A percentile compares a stretch with the other conserved stretches of the same genome.
Evolutionary conservation across 2,113 vertebrate genomes (phyloP).

Genomic region (Ophthalmolycus amberensis): DNA sequence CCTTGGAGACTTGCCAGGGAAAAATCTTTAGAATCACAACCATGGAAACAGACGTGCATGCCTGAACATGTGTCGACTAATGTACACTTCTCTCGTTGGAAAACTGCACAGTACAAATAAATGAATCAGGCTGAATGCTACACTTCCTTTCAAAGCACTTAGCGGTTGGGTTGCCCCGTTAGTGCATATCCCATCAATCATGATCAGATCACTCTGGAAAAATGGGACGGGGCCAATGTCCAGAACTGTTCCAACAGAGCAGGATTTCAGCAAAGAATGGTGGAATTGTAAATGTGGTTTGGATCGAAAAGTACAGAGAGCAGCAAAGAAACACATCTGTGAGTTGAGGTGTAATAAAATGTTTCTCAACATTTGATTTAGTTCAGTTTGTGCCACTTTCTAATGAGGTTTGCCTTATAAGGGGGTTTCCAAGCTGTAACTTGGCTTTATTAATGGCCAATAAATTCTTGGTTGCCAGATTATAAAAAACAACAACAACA

Average conservation of each 20-base stretch:
- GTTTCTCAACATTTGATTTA: background rate
- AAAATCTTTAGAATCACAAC: conserved; percentile 47
- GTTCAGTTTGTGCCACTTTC: background rate
- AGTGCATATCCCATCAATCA: conserved; percentile 70
- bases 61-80: conserved; percentile 44
- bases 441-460: background rate
- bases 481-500: background rate
- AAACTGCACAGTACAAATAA: conserved; percentile 60
- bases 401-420: background rate
- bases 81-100: conserved; percentile 38
- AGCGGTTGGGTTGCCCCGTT: conserved; percentile 55
- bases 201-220: conserved; percentile 64
- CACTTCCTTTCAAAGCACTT: conserved; percentile 54
- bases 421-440: background rate
- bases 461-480: background rate
- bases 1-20: conserved; percentile 37
- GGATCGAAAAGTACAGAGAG: conserved; percentile 34
- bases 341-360: background rate
- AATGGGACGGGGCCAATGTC: conserved; percentile 36
- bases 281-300: conserved; percentile 49
- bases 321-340: conserved; percentile 4
- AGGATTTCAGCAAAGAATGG: conserved; percentile 31
- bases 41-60: conserved; percentile 63
- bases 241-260: conserved; percentile 45
- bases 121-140: conserved; percentile 60